Conservation (phyloP, 2,797 vertebrate genomes). For the Hozukius guyotensis region DNA sequence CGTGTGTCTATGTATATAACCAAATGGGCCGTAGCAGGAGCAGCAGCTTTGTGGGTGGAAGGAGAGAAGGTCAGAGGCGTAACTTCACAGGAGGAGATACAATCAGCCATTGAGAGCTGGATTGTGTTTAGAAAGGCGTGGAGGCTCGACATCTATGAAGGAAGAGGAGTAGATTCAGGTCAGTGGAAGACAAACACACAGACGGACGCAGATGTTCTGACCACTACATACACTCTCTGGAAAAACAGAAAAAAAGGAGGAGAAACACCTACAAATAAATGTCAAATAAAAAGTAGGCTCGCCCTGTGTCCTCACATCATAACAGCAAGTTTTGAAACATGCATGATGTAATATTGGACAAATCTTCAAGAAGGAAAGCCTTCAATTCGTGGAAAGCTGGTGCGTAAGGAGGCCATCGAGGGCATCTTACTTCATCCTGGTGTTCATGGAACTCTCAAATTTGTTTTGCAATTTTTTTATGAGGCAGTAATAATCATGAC, state of each 20-base stretch:
- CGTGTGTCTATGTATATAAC: slow-evolving; percentile 59
- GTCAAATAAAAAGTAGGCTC: not conserved
- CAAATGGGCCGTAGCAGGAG: slow-evolving; percentile 57
- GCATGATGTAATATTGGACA: slow-evolving; percentile 12
- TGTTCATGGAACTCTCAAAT: not conserved
- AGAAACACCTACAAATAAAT: slow-evolving; percentile 16
- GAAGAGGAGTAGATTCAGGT: slow-evolving; percentile 52
- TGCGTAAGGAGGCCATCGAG: not conserved
- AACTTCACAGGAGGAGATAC: slow-evolving; percentile 43
- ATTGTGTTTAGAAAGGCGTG: slow-evolving; percentile 54
- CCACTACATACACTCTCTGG: slow-evolving; percentile 22
- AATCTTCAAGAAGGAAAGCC: not conserved
- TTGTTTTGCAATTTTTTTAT: slow-evolving; percentile 11
- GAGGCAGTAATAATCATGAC: not conserved
- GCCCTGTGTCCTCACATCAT: not conserved
- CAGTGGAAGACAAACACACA: slow-evolving; percentile 50
- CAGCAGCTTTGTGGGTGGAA: slow-evolving; percentile 38
- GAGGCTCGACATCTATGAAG: slow-evolving; percentile 33
- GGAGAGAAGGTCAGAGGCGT: slow-evolving; percentile 41
- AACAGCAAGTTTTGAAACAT: not conserved
- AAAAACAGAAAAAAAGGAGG: slow-evolving; percentile 14
- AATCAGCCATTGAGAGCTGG: slow-evolving; percentile 63
- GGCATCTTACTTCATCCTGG: slow-evolving; percentile 1
- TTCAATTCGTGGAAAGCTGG: not conserved
- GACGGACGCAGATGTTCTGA: slow-evolving; percentile 51